Conservation (phyloP, 35 echinoderm and acorn worm species). For the Apostichopus japonicus region DNA sequence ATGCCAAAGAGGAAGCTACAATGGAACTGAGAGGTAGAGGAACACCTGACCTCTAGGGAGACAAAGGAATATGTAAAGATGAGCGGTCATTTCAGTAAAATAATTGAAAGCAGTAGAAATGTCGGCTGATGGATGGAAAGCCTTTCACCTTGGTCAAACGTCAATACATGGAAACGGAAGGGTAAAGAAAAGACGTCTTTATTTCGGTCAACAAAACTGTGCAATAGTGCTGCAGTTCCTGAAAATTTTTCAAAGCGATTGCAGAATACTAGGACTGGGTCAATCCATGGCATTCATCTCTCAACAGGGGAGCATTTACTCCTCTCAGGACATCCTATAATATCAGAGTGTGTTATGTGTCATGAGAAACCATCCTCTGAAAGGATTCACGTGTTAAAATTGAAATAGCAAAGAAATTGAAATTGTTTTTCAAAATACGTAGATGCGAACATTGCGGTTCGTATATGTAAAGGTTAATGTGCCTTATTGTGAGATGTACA, state of each 20-base stretch:
- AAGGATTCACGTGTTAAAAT: not conserved
- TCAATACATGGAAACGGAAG: not conserved
- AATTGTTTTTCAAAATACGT: not conserved
- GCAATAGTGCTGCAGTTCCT: not conserved
- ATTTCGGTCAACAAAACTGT: not conserved
- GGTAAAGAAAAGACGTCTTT: not conserved
- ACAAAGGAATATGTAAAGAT: not conserved
- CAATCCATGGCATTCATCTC: too few species aligned
- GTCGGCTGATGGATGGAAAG: not conserved
- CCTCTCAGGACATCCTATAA: too few species aligned
- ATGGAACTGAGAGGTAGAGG: not conserved
- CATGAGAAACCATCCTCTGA: not conserved
- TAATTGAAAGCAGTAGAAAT: too few species aligned
- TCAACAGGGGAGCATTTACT: too few species aligned
- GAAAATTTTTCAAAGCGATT: too few species aligned
- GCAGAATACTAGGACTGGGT: too few species aligned
- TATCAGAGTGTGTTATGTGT: too few species aligned
- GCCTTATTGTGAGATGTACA: too few species aligned
- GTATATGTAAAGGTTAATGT: too few species aligned
- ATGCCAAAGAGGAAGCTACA: slow-evolving; percentile 12
- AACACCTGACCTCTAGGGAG: not conserved
- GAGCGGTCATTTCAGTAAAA: not conserved
- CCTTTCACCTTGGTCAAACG: too few species aligned
- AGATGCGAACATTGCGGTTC: not conserved
- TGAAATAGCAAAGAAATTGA: not conserved